Percentiles rank a stretch among this genome's conserved stretches.
These are phyloP conservation scores for Vulpes ferrilata DNA, from an alignment of 2,113 vertebrate genomes.

Conservation along the genomic window DNA sequence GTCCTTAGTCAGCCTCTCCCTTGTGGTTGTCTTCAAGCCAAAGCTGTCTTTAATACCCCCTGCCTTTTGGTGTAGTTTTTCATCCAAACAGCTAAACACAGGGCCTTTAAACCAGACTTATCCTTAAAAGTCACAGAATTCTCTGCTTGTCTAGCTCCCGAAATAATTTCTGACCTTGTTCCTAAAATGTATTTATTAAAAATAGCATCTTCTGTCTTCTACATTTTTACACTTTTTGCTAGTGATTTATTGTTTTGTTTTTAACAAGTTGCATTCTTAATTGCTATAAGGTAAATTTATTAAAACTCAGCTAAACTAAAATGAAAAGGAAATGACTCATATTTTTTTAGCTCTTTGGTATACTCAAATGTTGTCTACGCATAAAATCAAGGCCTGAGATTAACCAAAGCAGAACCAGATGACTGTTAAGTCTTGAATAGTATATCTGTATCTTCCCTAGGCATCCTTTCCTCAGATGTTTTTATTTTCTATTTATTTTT, in stretches of 20 bases:
- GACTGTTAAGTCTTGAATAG: conserved; percentile 31
- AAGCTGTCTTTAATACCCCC: conserved; percentile 3
- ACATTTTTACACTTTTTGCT: background rate
- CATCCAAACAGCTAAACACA: conserved; percentile 18
- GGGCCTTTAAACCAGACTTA: background rate
- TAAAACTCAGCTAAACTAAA: conserved; percentile 27
- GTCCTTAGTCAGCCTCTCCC: background rate
- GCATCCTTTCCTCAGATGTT: background rate
- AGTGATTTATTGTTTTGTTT: conserved; percentile 29
- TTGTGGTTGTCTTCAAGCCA: conserved; percentile 20
- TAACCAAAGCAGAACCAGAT: conserved; percentile 24
- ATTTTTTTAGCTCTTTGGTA: conserved; percentile 43
- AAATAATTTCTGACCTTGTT: conserved; percentile 49
- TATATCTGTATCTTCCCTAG: background rate
- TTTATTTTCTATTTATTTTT: conserved; percentile 16
- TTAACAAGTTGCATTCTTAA: conserved; percentile 46
- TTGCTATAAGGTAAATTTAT: conserved; percentile 33
- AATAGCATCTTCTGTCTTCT: conserved; percentile 26
- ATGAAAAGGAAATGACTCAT: background rate
- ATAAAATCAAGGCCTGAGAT: conserved; percentile 21
- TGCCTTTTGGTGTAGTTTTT: conserved; percentile 25
- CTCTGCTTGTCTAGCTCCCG: background rate
- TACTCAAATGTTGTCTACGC: background rate
- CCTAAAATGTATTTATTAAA: conserved; percentile 11
- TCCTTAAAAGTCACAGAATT: conserved; percentile 24